Conservation (phyloP, 37 sponge, comb jelly and placozoan species). For the Aphrocallistes beatrix region DNA sequence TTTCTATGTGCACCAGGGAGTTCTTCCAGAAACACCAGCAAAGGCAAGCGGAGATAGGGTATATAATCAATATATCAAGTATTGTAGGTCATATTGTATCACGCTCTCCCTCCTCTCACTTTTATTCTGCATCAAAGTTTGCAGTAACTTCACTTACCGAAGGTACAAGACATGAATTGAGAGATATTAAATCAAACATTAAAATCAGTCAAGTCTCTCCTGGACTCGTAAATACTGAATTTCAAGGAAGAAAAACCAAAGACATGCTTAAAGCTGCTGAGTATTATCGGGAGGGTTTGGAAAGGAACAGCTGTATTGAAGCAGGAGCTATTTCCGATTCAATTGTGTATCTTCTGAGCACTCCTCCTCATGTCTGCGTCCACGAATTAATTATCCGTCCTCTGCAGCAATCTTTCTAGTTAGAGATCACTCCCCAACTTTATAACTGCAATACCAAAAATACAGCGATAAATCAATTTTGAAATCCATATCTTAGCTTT, state of each 20-base stretch:
- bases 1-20: constrained; percentile 51
- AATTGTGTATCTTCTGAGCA: neutral
- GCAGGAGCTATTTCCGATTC: neutral
- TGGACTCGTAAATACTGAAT: constrained; percentile 58
- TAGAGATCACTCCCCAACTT: too few relatives aligned
- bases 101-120: neutral
- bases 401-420: neutral
- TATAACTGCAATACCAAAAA: too few relatives aligned
- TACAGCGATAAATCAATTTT: too few relatives aligned
- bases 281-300: neutral
- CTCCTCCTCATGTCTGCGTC: neutral
- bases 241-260: constrained; percentile 21
- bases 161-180: constrained; percentile 53
- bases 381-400: neutral
- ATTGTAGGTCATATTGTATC: neutral
- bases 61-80: constrained; percentile 36
- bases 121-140: constrained; percentile 59
- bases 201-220: constrained; percentile 65
- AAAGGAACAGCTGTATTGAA: neutral
- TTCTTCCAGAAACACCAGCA: constrained; percentile 38
- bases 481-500: too few relatives aligned
- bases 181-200: constrained; percentile 47
- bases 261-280: constrained; percentile 9
- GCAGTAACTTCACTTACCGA: constrained; percentile 73
- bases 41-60: constrained; percentile 47